phyloP scores from a whole-genome alignment of 2,888 invertebrate genomes.

The Eupithecia tripunctaria region DNA sequence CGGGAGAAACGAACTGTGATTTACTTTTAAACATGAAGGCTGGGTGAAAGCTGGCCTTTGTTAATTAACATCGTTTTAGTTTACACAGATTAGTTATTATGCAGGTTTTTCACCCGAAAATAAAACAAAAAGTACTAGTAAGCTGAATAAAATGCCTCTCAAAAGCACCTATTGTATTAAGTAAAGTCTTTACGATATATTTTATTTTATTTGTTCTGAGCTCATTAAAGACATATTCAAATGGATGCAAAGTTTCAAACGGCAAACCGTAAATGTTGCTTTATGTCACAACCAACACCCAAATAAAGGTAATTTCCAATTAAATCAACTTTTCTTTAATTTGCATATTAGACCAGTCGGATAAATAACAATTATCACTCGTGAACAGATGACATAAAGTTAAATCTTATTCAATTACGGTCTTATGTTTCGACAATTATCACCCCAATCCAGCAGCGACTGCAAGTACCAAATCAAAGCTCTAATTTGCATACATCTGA shows the following conservation, averaged over 20 bases:
- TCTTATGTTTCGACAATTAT: conserved; percentile 11
- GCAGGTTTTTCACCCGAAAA: neutral
- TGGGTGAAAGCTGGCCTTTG: neutral
- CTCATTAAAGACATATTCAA: too few species aligned
- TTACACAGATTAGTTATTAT: neutral
- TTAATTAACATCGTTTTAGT: neutral
- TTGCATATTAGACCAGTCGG: neutral
- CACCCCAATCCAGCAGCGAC: conserved; percentile 14
- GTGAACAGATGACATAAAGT: neutral
- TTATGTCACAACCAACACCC: neutral
- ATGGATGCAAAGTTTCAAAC: too few species aligned
- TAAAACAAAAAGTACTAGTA: neutral
- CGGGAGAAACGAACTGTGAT: conserved; percentile 3
- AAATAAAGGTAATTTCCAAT: neutral
- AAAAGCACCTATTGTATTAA: neutral
- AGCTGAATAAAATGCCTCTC: too few species aligned
- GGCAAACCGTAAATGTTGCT: too few species aligned
- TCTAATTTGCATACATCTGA: conserved; percentile 57
- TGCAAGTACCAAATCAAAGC: conserved; percentile 31
- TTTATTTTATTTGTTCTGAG: neutral
- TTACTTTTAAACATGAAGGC: neutral
- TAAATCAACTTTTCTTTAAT: too few species aligned
- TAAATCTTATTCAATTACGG: conserved; percentile 1
- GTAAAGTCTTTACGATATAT: too few species aligned
- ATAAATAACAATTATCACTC: neutral